Evolutionary conservation across 2,113 vertebrate species (phyloP).

Genomic region (Sebastes schlegelii): DNA sequence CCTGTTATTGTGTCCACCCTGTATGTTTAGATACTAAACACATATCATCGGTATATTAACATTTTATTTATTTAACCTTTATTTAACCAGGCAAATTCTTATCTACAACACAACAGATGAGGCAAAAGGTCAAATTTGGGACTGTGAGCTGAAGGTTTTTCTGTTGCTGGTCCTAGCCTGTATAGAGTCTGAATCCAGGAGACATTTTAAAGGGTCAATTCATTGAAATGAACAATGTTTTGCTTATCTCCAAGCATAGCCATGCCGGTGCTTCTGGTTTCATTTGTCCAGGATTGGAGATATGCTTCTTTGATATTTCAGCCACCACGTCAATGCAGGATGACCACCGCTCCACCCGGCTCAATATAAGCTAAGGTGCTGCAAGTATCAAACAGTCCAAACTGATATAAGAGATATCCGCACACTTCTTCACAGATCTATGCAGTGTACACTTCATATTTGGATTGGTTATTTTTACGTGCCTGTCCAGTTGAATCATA

Average conservation of each 20-base stretch:
- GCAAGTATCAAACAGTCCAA: too few relatives aligned
- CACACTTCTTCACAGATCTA: too few relatives aligned
- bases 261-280: background rate
- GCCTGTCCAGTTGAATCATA: too few relatives aligned
- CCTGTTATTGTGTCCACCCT: background rate
- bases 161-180: conserved; percentile 18
- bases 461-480: too few relatives aligned
- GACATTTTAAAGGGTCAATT: conserved; percentile 2
- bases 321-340: background rate
- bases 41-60: background rate
- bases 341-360: too few relatives aligned
- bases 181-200: background rate
- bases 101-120: background rate
- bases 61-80: background rate
- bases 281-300: background rate
- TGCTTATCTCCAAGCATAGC: background rate
- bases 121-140: background rate
- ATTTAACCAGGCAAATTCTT: too few relatives aligned
- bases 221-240: background rate
- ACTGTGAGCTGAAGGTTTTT: conserved; percentile 7
- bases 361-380: too few relatives aligned
- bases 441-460: too few relatives aligned
- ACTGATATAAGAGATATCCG: too few relatives aligned
- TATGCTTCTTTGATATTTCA: background rate
- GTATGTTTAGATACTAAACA: background rate